A percentile compares a stretch with the other conserved stretches of the same genome.
Conservation (phyloP, 1,140 invertebrate genomes). For the Planococcus citri region DNA sequence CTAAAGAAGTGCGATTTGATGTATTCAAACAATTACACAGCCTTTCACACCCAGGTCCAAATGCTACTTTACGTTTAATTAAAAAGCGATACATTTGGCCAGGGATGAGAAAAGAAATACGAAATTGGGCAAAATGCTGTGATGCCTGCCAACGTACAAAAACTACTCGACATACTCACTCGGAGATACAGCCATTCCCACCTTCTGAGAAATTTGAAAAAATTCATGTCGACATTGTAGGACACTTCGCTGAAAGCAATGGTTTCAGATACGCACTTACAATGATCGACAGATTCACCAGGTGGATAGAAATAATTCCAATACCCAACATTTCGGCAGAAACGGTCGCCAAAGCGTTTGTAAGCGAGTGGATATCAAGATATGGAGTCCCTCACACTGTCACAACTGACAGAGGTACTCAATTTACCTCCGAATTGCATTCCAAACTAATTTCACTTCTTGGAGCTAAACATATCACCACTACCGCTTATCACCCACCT, state of each 20-base stretch:
- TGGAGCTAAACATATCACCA: too few relatives aligned
- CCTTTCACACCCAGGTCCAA: constrained; percentile 29
- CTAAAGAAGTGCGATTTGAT: constrained; percentile 22
- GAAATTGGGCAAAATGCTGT: constrained; percentile 36
- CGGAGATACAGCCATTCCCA: constrained; percentile 11
- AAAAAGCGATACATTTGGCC: too few relatives aligned
- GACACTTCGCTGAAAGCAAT: constrained; percentile 32
- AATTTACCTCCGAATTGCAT: too few relatives aligned
- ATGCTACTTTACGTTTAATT: constrained; percentile 30
- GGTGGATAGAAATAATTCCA: constrained; percentile 35
- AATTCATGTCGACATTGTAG: constrained; percentile 31
- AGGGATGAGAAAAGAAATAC: too few relatives aligned
- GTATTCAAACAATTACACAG: constrained; percentile 29
- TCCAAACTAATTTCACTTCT: too few relatives aligned
- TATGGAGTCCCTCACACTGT: too few relatives aligned
- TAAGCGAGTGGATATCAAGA: too few relatives aligned
- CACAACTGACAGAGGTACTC: too few relatives aligned
- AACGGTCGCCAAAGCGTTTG: too few relatives aligned
- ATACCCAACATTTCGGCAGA: too few relatives aligned
- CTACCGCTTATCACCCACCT: too few relatives aligned
- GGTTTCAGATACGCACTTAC: constrained; percentile 35
- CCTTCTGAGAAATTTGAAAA: constrained; percentile 18
- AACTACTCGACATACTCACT: constrained; percentile 30
- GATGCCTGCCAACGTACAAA: constrained; percentile 28
- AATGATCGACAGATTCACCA: constrained; percentile 35